A percentile compares a stretch with the other conserved stretches of the same genome.
phyloP scores from a whole-genome alignment of 2,888 invertebrate species.

The Himalopsyche kuldschensis region DNA sequence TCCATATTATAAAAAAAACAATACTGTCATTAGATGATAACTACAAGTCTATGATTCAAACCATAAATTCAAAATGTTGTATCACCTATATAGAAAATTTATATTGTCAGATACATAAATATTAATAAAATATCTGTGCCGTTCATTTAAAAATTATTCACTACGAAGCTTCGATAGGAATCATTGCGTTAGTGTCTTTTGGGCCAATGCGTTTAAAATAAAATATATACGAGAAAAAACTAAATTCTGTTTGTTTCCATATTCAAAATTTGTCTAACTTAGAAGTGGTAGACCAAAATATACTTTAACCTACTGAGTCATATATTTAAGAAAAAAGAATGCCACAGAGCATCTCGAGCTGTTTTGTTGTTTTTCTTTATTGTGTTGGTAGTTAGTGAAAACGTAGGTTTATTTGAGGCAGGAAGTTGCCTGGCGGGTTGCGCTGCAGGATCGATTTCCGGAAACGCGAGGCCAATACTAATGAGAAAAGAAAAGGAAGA shows the following conservation, averaged over 20 bases:
- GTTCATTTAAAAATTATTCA: no score
- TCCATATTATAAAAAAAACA: neutral
- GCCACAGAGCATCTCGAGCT: no score
- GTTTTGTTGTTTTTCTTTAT: neutral
- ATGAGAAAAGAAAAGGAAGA: slow-evolving; percentile 18
- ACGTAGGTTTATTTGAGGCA: neutral
- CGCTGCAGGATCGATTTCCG: slow-evolving; percentile 24
- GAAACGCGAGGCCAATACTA: slow-evolving; percentile 34
- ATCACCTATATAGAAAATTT: neutral
- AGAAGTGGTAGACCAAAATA: no score
- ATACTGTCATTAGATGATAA: neutral
- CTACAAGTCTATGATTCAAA: neutral
- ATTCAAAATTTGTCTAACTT: no score
- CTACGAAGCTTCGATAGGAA: no score
- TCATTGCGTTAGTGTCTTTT: no score
- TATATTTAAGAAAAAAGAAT: no score
- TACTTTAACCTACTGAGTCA: no score
- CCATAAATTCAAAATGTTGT: neutral
- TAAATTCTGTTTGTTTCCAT: no score
- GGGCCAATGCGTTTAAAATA: no score
- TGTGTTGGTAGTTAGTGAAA: neutral
- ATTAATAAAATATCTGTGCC: neutral
- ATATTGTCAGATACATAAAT: neutral
- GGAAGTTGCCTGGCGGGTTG: slow-evolving; percentile 8
- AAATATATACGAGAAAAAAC: no score